Evolutionary conservation across 2,888 invertebrate genomes (phyloP), one percentile per base, ranked within the genome.

Genomic region (Mimas tiliae): DNA sequence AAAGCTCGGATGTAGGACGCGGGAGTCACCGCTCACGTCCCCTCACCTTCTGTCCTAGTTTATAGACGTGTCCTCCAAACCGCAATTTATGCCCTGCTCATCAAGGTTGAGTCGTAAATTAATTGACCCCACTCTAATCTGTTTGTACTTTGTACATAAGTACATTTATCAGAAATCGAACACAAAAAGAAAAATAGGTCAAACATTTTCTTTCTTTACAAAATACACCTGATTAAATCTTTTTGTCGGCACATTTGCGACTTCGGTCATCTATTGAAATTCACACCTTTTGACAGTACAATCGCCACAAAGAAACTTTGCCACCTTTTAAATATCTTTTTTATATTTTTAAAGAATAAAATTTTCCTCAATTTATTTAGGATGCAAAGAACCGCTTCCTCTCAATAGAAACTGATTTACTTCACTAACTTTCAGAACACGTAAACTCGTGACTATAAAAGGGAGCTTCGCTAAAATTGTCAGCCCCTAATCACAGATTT

Each of bases 1-100:
- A 91, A 91, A 86, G 79, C 76, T 80, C 82, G 83, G 83, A 89
- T 87, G 83, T 91, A 85, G 91, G 89, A 81, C 90, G 78, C 84
- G 83, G 80, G 74, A 71, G 74, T 72, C 74, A 68, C 70, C 76
- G 81, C 79, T 77, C 81, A 81, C 85, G 85, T 84, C 79, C 83
- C 82, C 80, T 89, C 89, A 89, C 90, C 87, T 87, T 84, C 79
- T 84, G 84, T 78, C 84, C 85, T 82, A 87, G 78, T 91, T 90
- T 90, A 89, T 88, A 85, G 83, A 83, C 85, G 75, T 86, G 89
- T 88, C 87, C 84, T 83, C 86, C 82, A 83, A 86, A 85, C 87
- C 85, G 80, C 85, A 86, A 88, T 90, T 91, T 89, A 91, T 87
- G 82, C 79, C 80, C 77, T 76, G 75, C 75, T 77, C 78, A 69